Base-by-base conservation (phyloP, 2,113 vertebrate genomes). In the Pangasianodon hypophthalmus region DNA sequence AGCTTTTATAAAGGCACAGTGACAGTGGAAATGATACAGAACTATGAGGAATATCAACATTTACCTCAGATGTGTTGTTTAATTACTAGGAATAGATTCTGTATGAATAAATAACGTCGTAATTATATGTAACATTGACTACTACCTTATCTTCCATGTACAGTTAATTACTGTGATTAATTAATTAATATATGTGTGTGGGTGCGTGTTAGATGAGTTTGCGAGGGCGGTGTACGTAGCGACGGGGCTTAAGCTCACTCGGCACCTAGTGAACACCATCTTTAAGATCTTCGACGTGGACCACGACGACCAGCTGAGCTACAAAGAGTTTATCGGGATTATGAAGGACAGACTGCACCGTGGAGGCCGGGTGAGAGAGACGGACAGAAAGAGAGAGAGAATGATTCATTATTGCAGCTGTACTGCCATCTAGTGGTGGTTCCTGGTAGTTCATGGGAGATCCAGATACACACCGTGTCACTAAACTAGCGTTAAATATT, bases 271-370 rank as follows among this genome's bases (percentile, higher is more conserved):
- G 41, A 97, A 98, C 95, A 99, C 98, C 21, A 97, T 99, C 92
- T 99, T 99, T 95, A 99, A 98, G 95, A 99, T 99, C 94, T 99
- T 99, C 94, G 98, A 99, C 54, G 98, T 98, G 0, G 98, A 99
- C 95, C 98, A 97, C 91, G 98, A 99, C 77, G 98, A 99, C 94
- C 98, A 99, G 93, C 94, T 99, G 93, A 99, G 98, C 94, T 97
- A 99, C 73, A 99, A 99, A 95, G 98, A 99, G 96, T 99, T 99
- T 95, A 98, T 99, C 0, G 98, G 98, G 90, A 98, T 99, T 94
- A 99, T 99, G 98, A 99, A 99, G 95, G 98, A 99, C 95, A 96
- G 98, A 80, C 96, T 99, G 92, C 97, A 97, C 93, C 96, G 98
- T 90, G 98, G 98, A 91, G 97, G 96, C 91, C 96, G 97, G 97